A percentile compares a stretch with the other conserved stretches of the same genome.
phyloP scores from a whole-genome alignment of 37 sponge, comb jelly and placozoan genomes.

The Oscarella lobularis region DNA sequence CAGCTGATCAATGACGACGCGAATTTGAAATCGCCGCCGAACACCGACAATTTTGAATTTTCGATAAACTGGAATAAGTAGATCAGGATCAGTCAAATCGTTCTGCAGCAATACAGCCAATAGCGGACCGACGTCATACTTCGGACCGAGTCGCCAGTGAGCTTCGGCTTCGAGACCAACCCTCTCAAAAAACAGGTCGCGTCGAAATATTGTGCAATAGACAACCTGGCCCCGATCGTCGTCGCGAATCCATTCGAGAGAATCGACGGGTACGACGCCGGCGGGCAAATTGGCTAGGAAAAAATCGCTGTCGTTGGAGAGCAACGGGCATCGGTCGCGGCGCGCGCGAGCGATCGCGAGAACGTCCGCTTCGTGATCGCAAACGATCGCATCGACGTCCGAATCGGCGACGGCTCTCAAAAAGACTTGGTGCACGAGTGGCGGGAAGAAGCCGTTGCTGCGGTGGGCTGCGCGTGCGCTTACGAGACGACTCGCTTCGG shows the following conservation, averaged over 20 bases:
- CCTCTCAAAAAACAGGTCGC: not conserved
- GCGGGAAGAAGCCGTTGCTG: not conserved
- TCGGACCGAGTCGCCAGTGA: no score
- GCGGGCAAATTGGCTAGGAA: conserved; percentile 38
- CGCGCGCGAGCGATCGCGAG: conserved; percentile 35
- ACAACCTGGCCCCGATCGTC: not conserved
- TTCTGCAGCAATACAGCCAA: not conserved
- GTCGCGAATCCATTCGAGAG: not conserved
- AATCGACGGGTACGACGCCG: conserved; percentile 43
- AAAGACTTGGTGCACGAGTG: not conserved
- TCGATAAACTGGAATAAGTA: not conserved
- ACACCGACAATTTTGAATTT: not conserved
- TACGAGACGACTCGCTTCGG: no score
- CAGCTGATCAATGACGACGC: not conserved
- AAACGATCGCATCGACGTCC: not conserved
- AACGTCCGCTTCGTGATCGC: conserved; percentile 63
- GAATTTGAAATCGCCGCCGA: not conserved
- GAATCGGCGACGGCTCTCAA: not conserved
- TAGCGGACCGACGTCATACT: not conserved
- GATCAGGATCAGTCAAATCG: not conserved
- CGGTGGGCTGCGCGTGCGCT: no score
- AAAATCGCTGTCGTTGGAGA: conserved; percentile 60
- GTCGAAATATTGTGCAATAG: not conserved
- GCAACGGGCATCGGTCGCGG: conserved; percentile 37
- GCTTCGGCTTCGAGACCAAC: not conserved